These are phyloP conservation scores for Embidobia sp. DNA, from an alignment of 2,888 invertebrate genomes.

Conservation along the genomic window DNA sequence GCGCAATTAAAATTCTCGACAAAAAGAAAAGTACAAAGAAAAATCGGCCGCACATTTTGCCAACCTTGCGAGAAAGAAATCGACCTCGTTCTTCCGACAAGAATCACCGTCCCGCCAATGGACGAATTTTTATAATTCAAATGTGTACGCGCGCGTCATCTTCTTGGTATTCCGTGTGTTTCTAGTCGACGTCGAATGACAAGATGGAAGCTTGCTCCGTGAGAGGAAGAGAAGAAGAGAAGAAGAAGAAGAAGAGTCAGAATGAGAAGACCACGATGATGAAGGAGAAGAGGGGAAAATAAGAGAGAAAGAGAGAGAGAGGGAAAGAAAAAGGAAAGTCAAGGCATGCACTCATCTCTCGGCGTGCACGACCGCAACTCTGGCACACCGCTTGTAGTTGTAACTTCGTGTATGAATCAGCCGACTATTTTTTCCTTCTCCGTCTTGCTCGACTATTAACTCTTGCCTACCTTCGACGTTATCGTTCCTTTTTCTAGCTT, in stretches of 20 bases:
- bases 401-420: constrained; percentile 76
- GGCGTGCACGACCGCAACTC: constrained; percentile 66
- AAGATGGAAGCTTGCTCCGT: constrained; percentile 55
- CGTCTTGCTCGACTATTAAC: constrained; percentile 64
- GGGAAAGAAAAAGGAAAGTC: constrained; percentile 34
- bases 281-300: constrained; percentile 12
- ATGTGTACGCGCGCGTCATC: constrained; percentile 57
- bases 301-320: constrained; percentile 10
- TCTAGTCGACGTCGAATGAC: constrained; percentile 54
- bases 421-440: constrained; percentile 73
- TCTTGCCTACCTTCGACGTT: constrained; percentile 34
- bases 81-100: constrained; percentile 36
- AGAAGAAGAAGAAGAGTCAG: constrained; percentile 23
- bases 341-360: constrained; percentile 69
- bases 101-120: constrained; percentile 34
- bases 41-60: no score
- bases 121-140: constrained; percentile 48
- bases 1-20: no score
- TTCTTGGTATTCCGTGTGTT: constrained; percentile 60
- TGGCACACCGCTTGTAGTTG: constrained; percentile 65
- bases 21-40: no score
- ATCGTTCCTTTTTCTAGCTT: constrained; percentile 32
- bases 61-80: constrained; percentile 27
- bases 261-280: constrained; percentile 16
- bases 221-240: no score